These are phyloP conservation scores for Fundulus diaphanus DNA, from an alignment of 2,797 vertebrate species.

Conservation along the genomic window DNA sequence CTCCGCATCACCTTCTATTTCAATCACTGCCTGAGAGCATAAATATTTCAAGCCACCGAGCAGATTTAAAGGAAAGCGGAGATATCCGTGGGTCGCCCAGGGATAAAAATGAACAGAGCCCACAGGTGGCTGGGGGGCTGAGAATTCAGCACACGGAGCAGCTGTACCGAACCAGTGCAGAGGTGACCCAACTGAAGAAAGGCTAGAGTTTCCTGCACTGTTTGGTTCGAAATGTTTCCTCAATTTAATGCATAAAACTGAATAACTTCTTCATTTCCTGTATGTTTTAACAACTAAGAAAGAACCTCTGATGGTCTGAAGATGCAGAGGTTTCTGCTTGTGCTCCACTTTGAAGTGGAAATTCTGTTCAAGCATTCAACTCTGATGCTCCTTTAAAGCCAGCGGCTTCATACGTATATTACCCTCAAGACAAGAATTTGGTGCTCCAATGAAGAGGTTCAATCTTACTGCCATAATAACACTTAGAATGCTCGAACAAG, in stretches of 20 bases:
- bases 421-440: slow-evolving; percentile 27
- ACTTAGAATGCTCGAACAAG: slow-evolving; percentile 8
- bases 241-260: too few relatives aligned
- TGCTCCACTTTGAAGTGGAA: slow-evolving; percentile 14
- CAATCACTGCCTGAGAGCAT: not conserved
- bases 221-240: not conserved
- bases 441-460: slow-evolving; percentile 10
- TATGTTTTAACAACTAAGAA: not conserved
- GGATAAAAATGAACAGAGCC: not conserved
- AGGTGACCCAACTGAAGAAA: not conserved
- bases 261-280: not conserved
- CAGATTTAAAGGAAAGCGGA: slow-evolving; percentile 10
- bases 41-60: not conserved
- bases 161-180: not conserved
- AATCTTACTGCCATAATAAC: slow-evolving; percentile 15
- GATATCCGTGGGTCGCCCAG: not conserved
- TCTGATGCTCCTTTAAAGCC: not conserved
- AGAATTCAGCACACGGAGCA: not conserved
- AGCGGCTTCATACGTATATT: slow-evolving; percentile 17
- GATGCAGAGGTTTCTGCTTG: not conserved
- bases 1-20: not conserved
- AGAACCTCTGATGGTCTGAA: not conserved
- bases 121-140: slow-evolving; percentile 2
- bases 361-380: slow-evolving; percentile 1
- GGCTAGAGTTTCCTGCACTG: not conserved